phyloP scores from a whole-genome alignment of 53 echinoderm and acorn worm species.

The Echinometra lucunter region DNA sequence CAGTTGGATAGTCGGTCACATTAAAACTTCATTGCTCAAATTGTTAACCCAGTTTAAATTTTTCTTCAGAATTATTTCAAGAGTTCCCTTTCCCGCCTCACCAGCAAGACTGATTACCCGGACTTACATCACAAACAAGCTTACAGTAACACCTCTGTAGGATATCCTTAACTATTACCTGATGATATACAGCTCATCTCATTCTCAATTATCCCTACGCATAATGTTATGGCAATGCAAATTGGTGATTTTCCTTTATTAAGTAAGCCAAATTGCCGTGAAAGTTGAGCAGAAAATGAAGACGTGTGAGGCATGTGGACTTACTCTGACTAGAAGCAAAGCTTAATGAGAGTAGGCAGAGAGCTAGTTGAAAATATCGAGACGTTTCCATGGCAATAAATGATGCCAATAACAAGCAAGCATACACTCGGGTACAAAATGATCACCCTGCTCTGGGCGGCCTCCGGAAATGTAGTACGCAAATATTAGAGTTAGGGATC shows the following conservation, averaged over 20 bases:
- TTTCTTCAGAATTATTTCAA: background rate
- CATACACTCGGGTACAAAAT: background rate
- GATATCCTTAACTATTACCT: background rate
- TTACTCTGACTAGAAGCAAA: conserved; percentile 17
- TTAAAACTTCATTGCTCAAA: too few species aligned
- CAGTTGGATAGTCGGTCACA: too few species aligned
- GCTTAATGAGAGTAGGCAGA: background rate
- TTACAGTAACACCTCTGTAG: background rate
- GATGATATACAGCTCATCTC: background rate
- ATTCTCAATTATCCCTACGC: background rate
- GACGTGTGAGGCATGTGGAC: background rate
- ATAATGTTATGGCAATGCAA: background rate
- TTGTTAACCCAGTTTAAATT: background rate
- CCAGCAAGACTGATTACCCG: background rate
- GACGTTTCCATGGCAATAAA: conserved; percentile 36
- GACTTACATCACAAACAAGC: background rate
- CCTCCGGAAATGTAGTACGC: background rate
- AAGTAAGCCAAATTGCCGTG: background rate
- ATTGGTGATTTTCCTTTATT: background rate
- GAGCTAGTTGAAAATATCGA: background rate
- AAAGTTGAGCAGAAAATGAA: background rate
- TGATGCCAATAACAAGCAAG: background rate
- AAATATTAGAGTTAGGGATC: conserved; percentile 40
- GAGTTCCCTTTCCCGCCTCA: background rate
- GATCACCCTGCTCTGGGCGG: background rate